Conservation (phyloP, 2,797 vertebrate species). For the Pangasius larnaudii region DNA sequence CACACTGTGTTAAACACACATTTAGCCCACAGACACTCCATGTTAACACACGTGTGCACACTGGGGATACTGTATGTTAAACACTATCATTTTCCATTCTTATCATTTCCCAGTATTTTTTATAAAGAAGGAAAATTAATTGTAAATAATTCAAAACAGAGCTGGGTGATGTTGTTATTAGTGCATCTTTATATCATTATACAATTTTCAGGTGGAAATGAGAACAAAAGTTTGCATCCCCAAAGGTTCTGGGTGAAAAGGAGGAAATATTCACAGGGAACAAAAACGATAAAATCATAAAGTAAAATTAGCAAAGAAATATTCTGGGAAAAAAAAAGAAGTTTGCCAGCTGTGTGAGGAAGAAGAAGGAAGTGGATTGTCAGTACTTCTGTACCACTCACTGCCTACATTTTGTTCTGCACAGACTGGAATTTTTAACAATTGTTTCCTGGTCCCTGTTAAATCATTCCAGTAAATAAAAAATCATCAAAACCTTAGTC, state of each 20-base stretch:
- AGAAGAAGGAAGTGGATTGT: background rate
- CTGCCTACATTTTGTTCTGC: background rate
- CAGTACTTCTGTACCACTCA: background rate
- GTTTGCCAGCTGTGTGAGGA: background rate
- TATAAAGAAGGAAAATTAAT: background rate
- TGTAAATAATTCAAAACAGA: background rate
- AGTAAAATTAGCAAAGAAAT: background rate
- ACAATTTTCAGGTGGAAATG: background rate
- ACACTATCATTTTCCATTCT: background rate
- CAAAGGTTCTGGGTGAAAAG: background rate
- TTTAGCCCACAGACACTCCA: background rate
- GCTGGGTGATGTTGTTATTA: background rate
- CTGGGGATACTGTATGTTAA: background rate
- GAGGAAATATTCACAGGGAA: background rate
- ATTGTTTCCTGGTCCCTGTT: background rate
- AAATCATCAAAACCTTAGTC: background rate
- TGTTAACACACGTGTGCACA: conserved; percentile 18
- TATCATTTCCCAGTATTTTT: background rate
- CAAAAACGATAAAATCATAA: background rate
- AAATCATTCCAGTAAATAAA: background rate
- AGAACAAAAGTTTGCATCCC: no score
- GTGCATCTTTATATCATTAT: no score
- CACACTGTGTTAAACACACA: conserved; percentile 12
- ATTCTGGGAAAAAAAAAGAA: background rate
- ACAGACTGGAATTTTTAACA: background rate